These are phyloP conservation scores for Montifringilla adamsi DNA, from an alignment of 2,113 vertebrate species.

Conservation along the genomic window DNA sequence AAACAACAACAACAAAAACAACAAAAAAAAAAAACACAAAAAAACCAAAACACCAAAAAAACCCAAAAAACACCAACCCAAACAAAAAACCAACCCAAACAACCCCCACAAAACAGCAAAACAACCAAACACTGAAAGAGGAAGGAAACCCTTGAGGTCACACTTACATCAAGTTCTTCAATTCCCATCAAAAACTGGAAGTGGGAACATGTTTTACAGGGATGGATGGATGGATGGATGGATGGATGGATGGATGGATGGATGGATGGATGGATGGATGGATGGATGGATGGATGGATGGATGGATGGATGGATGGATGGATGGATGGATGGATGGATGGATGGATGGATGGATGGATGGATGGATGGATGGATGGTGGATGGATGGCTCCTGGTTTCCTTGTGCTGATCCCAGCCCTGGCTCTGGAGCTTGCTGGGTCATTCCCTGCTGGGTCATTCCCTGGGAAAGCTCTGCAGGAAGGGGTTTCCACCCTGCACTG, in stretches of 20 bases:
- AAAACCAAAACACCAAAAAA: background rate
- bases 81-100: background rate
- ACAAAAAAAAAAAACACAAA: no score
- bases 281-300: background rate
- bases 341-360: no score
- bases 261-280: background rate
- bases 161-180: background rate
- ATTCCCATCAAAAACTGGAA: background rate
- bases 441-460: background rate
- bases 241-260: background rate
- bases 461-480: background rate
- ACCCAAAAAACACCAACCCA: background rate
- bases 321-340: background rate
- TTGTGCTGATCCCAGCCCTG: background rate
- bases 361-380: no score
- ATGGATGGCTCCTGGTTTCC: background rate
- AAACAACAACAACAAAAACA: background rate
- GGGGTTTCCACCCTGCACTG: background rate
- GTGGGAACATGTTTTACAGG: fast-evolving
- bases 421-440: background rate
- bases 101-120: background rate
- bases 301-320: background rate
- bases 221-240: background rate
- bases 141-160: background rate
- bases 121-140: background rate